These are phyloP conservation scores for Drosophila santomea DNA, from an alignment of 1,140 invertebrate genomes.

Conservation along the genomic window DNA sequence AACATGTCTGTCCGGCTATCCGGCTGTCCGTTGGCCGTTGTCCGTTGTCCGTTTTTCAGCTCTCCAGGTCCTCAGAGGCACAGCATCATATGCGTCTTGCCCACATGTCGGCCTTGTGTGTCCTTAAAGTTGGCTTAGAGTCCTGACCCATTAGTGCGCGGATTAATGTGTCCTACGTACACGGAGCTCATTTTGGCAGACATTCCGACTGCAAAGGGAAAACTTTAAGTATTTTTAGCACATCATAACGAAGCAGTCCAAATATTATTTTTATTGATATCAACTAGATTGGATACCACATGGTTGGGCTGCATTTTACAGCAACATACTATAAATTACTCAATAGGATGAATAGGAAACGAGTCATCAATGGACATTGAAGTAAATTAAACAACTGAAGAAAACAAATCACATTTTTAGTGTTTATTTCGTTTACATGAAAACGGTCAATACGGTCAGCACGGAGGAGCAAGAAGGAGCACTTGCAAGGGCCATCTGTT, in stretches of 20 bases:
- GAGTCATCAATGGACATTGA: too few species aligned
- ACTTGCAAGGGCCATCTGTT: not conserved
- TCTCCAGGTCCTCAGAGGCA: not conserved
- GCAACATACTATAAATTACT: too few species aligned
- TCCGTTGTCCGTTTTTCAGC: not conserved
- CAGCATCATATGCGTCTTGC: slow-evolving; percentile 43
- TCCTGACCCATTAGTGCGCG: slow-evolving; percentile 38
- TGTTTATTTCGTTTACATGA: too few species aligned
- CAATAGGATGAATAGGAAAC: too few species aligned
- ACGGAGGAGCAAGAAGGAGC: too few species aligned
- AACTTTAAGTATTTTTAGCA: slow-evolving; percentile 4
- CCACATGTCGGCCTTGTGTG: slow-evolving; percentile 29
- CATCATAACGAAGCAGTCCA: not conserved
- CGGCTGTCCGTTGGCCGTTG: not conserved
- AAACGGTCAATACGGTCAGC: too few species aligned
- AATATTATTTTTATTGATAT: too few species aligned
- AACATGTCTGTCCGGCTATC: slow-evolving; percentile 53
- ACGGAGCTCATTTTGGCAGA: slow-evolving; percentile 1
- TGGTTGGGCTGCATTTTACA: too few species aligned
- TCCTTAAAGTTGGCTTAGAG: slow-evolving; percentile 39
- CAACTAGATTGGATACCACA: too few species aligned
- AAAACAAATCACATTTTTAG: too few species aligned
- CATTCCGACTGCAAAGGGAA: not conserved
- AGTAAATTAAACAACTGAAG: too few species aligned
- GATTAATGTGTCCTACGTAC: slow-evolving; percentile 23